A percentile compares a stretch with the other conserved stretches of the same genome.
phyloP scores from a whole-genome alignment of 2,113 vertebrate genomes.

The Perognathus longimembris region DNA sequence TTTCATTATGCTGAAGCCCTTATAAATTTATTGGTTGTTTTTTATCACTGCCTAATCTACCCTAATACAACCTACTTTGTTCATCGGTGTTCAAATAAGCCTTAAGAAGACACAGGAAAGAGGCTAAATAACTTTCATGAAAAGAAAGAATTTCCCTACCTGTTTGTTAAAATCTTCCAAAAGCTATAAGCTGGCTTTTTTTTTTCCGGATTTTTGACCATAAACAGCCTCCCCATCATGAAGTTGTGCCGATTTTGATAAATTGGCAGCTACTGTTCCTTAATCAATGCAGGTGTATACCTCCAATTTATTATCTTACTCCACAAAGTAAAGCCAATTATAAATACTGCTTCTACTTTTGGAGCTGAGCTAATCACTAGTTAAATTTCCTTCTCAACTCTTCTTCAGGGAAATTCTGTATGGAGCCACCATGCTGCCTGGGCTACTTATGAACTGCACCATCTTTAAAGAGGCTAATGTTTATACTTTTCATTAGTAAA shows the following conservation, averaged over 20 bases:
- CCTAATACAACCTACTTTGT: neutral
- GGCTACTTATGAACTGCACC: neutral
- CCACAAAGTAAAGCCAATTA: neutral
- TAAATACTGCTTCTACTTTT: neutral
- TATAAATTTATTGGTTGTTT: neutral
- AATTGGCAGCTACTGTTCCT: neutral
- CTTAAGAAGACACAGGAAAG: neutral
- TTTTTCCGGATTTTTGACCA: neutral
- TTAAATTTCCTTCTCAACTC: neutral
- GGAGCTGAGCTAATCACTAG: neutral
- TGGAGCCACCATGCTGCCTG: neutral
- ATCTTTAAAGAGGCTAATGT: neutral
- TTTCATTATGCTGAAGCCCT: neutral
- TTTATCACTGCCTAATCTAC: neutral
- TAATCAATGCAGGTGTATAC: neutral
- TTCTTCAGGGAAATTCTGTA: neutral
- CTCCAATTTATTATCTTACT: neutral
- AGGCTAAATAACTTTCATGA: neutral
- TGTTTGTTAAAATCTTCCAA: neutral
- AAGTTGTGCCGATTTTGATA: neutral
- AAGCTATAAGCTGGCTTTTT: neutral
- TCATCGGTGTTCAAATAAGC: constrained; percentile 2
- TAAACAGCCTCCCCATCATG: neutral
- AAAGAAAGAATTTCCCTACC: neutral
- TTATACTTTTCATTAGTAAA: neutral